Conservation (phyloP, 2,888 invertebrate genomes). For the Pimpla rufipes region DNA sequence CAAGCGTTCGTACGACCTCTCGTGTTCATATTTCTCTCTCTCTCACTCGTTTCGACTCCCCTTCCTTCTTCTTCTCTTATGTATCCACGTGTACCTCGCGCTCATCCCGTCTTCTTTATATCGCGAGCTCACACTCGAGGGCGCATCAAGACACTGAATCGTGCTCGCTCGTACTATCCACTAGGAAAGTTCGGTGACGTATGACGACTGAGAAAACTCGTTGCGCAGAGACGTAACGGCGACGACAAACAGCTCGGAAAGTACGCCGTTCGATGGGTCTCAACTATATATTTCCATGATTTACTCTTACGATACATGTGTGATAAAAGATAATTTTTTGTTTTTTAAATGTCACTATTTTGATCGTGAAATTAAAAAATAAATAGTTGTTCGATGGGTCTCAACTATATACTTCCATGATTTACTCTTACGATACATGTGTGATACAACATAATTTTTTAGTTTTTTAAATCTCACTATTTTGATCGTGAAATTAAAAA, state of each 20-base stretch:
- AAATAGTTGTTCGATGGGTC: too few relatives aligned
- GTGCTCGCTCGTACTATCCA: slow-evolving; percentile 21
- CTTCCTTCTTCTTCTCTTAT: slow-evolving; percentile 29
- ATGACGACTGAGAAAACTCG: slow-evolving; percentile 47
- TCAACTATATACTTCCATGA: too few relatives aligned
- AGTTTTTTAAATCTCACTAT: too few relatives aligned
- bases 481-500: too few relatives aligned
- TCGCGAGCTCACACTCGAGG: slow-evolving; percentile 23
- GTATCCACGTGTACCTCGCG: not conserved
- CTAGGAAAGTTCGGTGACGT: slow-evolving; percentile 42
- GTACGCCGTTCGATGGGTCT: not conserved
- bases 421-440: too few relatives aligned
- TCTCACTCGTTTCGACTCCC: too few relatives aligned
- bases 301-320: not conserved
- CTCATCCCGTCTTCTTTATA: slow-evolving; percentile 1
- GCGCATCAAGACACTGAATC: slow-evolving; percentile 25
- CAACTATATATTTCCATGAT: not conserved
- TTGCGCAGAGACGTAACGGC: slow-evolving; percentile 2
- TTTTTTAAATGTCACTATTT: too few relatives aligned
- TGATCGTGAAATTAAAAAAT: too few relatives aligned
- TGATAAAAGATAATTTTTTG: too few relatives aligned
- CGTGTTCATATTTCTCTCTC: not conserved
- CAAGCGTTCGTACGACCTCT: slow-evolving; percentile 50
- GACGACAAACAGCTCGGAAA: slow-evolving; percentile 18
- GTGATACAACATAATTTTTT: too few relatives aligned